phyloP scores from a whole-genome alignment of 2,888 invertebrate genomes.

The Tachystola acroxantha region DNA sequence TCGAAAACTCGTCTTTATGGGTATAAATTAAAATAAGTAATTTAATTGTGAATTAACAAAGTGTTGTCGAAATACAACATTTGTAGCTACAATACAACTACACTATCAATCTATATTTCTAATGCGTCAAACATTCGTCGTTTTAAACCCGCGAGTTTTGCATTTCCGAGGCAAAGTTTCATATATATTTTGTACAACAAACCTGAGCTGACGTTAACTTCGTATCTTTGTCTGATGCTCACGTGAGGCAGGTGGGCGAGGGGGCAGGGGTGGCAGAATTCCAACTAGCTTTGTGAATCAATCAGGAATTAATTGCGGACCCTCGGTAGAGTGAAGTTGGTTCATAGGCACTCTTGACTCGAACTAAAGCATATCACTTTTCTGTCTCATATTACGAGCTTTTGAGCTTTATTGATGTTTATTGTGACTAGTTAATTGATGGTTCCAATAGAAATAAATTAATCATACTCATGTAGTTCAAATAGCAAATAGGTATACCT shows the following conservation, averaged over 20 bases:
- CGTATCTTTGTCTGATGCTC: slow-evolving; percentile 69
- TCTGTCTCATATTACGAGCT: neutral
- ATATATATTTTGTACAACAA: slow-evolving; percentile 71
- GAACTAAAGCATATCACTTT: slow-evolving; percentile 7
- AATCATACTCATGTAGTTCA: too few species aligned
- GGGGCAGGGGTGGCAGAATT: slow-evolving; percentile 28
- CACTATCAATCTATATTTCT: too few species aligned
- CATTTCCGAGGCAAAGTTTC: slow-evolving; percentile 56
- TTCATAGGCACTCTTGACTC: slow-evolving; percentile 21
- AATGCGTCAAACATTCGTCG: slow-evolving; percentile 28
- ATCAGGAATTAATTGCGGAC: slow-evolving; percentile 68
- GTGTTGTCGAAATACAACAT: too few species aligned
- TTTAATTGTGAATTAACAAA: too few species aligned
- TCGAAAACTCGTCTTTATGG: too few species aligned
- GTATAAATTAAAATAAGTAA: too few species aligned
- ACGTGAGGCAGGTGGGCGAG: slow-evolving; percentile 40
- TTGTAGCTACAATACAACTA: too few species aligned
- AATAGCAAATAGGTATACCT: too few species aligned
- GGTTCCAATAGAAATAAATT: too few species aligned
- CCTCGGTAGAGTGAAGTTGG: slow-evolving; percentile 45
- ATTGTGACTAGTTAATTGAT: neutral
- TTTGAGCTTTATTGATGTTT: neutral
- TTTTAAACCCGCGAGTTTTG: slow-evolving; percentile 26
- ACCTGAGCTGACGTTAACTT: slow-evolving; percentile 68
- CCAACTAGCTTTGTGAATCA: slow-evolving; percentile 69